Evolutionary conservation across 1,140 invertebrate species (phyloP).

Genomic region (Micrasema longulum): DNA sequence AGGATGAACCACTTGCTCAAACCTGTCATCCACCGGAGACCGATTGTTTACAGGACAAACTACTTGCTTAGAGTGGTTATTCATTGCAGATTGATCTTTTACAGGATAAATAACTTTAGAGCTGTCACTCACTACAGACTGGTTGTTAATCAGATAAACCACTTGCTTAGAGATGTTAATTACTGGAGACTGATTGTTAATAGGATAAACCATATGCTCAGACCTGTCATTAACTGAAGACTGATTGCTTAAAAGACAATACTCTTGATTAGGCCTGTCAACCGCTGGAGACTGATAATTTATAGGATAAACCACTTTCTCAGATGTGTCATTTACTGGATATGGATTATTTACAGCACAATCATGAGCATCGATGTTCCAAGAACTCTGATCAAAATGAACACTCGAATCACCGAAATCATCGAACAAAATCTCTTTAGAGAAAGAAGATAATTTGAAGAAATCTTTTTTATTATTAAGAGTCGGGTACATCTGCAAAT

Average conservation of each 20-base stretch:
- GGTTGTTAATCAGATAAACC: background rate
- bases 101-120: too few relatives aligned
- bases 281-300: background rate
- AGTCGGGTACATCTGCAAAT: slow-evolving; percentile 47
- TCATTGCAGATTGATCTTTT: background rate
- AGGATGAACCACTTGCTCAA: too few relatives aligned
- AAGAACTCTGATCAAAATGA: slow-evolving; percentile 7
- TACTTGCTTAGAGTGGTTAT: background rate
- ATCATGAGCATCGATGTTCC: slow-evolving; percentile 9
- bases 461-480: slow-evolving; percentile 40
- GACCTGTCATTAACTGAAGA: background rate
- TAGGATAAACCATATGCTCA: background rate
- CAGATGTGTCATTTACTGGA: background rate
- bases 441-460: slow-evolving; percentile 50
- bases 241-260: background rate
- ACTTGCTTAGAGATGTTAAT: too few relatives aligned
- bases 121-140: background rate
- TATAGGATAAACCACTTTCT: too few relatives aligned
- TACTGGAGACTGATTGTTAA: too few relatives aligned
- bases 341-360: background rate
- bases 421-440: slow-evolving; percentile 50
- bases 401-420: slow-evolving; percentile 23
- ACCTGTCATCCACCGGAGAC: background rate
- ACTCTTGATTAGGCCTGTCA: background rate
- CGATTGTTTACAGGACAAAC: background rate